Evolutionary conservation across 2,797 vertebrate species (phyloP).

Genomic region (Echeneis naucrates): DNA sequence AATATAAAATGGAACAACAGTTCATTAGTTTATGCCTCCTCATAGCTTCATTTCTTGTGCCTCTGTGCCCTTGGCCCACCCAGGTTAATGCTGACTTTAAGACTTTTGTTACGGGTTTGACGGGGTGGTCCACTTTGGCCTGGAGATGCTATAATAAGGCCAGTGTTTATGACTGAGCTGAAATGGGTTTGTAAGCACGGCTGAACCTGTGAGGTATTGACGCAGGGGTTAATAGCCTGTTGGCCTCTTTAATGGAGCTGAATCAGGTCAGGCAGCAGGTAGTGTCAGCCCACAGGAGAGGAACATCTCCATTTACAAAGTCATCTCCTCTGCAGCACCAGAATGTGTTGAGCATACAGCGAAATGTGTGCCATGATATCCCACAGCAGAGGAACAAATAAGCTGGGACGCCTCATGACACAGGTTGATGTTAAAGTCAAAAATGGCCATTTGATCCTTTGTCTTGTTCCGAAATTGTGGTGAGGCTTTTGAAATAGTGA

Average conservation of each 20-base stretch:
- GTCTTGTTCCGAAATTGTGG: neutral
- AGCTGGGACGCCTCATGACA: neutral
- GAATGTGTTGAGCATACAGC: slow-evolving; percentile 32
- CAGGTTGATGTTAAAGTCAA: neutral
- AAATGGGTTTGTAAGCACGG: slow-evolving; percentile 78
- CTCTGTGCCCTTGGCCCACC: slow-evolving; percentile 55
- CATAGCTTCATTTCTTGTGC: slow-evolving; percentile 48
- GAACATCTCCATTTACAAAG: slow-evolving; percentile 65
- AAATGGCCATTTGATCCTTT: neutral
- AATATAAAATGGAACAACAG: slow-evolving; percentile 50
- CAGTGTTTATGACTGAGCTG: slow-evolving; percentile 76
- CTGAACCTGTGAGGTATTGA: slow-evolving; percentile 80
- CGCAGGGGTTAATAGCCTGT: slow-evolving; percentile 82
- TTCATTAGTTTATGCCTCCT: slow-evolving; percentile 55
- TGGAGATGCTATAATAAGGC: slow-evolving; percentile 76
- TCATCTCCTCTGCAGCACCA: slow-evolving; percentile 41
- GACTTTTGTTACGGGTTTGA: slow-evolving; percentile 63
- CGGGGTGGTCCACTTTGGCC: slow-evolving; percentile 51
- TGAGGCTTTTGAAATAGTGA: neutral
- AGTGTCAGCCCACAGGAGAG: slow-evolving; percentile 57
- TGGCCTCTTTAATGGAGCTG: slow-evolving; percentile 84
- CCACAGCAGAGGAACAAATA: slow-evolving; percentile 16
- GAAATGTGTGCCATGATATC: slow-evolving; percentile 10
- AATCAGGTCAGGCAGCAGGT: slow-evolving; percentile 69
- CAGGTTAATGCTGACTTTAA: slow-evolving; percentile 72